Base-by-base conservation (phyloP, 2,888 invertebrate genomes). In the Hypomecis atomaria region DNA sequence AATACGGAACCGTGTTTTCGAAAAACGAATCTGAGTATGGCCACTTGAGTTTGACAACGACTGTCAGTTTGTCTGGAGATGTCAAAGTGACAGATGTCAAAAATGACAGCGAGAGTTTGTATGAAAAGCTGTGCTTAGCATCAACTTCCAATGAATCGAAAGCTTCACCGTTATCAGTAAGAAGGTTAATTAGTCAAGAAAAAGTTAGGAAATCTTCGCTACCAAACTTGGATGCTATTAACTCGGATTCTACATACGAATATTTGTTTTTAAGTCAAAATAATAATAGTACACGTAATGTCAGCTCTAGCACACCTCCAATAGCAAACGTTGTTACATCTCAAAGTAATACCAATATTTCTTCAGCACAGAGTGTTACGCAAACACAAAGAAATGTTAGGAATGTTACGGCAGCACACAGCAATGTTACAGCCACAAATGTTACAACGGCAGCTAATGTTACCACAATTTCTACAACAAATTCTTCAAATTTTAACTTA, bases 1-100 rank as follows among this genome's bases (percentile, higher is more conserved):
- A 82, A 2, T 92, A 91, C 59, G 91, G 89, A 1, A 86, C 89
- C 0, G 88, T 91, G 0, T 90, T 89, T 55, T 55, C 75, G 0
- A 78, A 80, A 38, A 73, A 72, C 13, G 83, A 87, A 5, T 76
- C 85, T 0, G 89, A 89, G 0, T 93, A 92, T 56, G 93, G 92
- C 0, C 93, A 93, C 43, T 59, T 92, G 1, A 91, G 92, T 72
- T 67, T 92, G 62, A 89, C 90, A 0, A 92, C 92, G 0, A 90
- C 92, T 37, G 88, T 90, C 66, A 90, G 74, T 64, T 66, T 88
- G 65, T 77, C 82, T 3, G 83, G 83, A 1, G 64, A 72, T 0
- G 80, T 78, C 66, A 81, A 75, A 34, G 49, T 42, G 56, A 56
- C 75, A 62, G 71, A 59, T 45, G 59, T 64, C 56, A 61, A 43